A percentile compares a stretch with the other conserved stretches of the same genome.
Evolutionary conservation across 2,888 invertebrate species (phyloP).

Genomic region (Temnothorax rugatulus): DNA sequence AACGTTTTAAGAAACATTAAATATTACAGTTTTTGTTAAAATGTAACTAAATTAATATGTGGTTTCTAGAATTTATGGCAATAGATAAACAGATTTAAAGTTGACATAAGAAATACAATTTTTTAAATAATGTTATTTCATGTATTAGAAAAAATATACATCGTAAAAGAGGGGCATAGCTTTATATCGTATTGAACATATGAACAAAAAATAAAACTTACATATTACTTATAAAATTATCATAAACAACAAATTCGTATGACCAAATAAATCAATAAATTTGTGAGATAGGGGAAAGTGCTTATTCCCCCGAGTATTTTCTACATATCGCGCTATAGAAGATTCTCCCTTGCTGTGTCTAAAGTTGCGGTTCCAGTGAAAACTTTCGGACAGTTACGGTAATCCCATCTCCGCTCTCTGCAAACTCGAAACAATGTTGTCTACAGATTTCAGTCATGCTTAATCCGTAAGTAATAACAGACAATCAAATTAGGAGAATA

Average conservation of each 20-base stretch:
- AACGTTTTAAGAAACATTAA: neutral
- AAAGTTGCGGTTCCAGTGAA: conserved; percentile 26
- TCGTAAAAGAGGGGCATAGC: neutral
- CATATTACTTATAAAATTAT: neutral
- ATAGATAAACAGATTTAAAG: neutral
- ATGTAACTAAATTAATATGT: neutral
- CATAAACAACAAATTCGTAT: neutral
- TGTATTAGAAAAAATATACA: neutral
- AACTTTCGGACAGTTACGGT: conserved; percentile 47
- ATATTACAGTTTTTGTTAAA: neutral
- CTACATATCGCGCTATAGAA: neutral
- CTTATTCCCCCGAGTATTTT: conserved; percentile 1
- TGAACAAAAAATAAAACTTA: neutral
- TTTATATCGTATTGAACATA: neutral
- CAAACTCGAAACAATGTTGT: conserved; percentile 44
- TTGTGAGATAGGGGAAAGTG: neutral
- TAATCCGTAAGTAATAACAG: conserved; percentile 39
- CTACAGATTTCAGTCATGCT: conserved; percentile 41
- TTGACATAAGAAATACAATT: neutral
- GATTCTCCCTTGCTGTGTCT: conserved; percentile 16
- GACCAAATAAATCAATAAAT: conserved; percentile 23
- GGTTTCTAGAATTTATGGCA: neutral
- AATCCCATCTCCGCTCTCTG: conserved; percentile 27
- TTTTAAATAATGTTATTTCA: neutral
- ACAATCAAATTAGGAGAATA: conserved; percentile 33